These are phyloP conservation scores for Melipona beecheii DNA, from an alignment of 2,888 invertebrate genomes.

Conservation along the genomic window DNA sequence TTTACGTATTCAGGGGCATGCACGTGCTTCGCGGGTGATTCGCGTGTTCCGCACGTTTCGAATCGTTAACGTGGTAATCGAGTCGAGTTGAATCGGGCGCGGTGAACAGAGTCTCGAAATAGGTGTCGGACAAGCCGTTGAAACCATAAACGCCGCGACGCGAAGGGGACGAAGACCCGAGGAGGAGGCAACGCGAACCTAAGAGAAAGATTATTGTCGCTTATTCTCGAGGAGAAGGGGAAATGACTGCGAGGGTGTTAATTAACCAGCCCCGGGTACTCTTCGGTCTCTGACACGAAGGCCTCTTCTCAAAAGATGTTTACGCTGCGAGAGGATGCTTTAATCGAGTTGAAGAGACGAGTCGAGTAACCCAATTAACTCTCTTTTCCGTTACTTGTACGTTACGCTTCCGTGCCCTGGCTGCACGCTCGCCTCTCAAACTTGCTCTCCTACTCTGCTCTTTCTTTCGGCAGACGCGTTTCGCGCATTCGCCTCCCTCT, in stretches of 20 bases:
- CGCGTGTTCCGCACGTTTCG: conserved; percentile 24
- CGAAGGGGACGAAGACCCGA: not conserved
- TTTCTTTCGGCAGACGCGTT: conserved; percentile 12
- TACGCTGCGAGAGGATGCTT: conserved; percentile 75
- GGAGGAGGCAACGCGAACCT: not conserved
- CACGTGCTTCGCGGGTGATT: not conserved
- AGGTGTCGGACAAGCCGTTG: not conserved
- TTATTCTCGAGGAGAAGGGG: conserved; percentile 65
- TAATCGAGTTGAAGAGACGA: conserved; percentile 80
- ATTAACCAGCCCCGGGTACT: conserved; percentile 74
- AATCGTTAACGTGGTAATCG: conserved; percentile 33
- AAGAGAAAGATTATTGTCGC: conserved; percentile 66
- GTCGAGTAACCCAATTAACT: conserved; percentile 77
- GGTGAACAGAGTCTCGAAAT: conserved; percentile 23
- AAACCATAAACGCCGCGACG: not conserved
- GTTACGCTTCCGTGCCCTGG: conserved; percentile 33
- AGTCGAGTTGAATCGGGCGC: conserved; percentile 27
- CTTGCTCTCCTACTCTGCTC: not conserved
- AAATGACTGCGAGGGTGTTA: conserved; percentile 74
- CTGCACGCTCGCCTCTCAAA: conserved; percentile 7
- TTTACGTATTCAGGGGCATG: not conserved
- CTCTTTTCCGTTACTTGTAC: conserved; percentile 67
- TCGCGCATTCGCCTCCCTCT: not conserved
- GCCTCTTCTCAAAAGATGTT: conserved; percentile 77
- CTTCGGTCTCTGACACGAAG: conserved; percentile 74